Evolutionary conservation across 2,888 invertebrate genomes (phyloP).

Genomic region (Molorchus minor): DNA sequence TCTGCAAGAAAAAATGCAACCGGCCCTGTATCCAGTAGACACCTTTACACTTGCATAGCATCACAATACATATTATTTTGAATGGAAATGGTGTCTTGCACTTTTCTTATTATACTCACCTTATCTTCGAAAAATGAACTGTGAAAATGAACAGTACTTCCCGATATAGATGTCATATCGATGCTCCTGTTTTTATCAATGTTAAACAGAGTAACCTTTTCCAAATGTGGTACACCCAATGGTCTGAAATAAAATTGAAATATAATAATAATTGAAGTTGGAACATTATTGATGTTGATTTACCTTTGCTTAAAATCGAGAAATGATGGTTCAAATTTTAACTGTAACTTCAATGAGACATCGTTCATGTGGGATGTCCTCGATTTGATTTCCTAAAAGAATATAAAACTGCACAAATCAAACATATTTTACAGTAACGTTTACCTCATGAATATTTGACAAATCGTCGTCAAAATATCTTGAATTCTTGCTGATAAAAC

Average conservation of each 20-base stretch:
- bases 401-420: conserved; percentile 25
- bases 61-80: no score
- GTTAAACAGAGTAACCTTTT: conserved; percentile 88
- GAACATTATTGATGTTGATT: no score
- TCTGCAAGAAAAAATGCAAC: no score
- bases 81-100: no score
- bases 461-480: conserved; percentile 74
- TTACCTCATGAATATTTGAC: conserved; percentile 67
- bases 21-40: no score
- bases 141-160: conserved; percentile 94
- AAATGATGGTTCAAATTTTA: conserved; percentile 72
- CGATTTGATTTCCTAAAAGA: conserved; percentile 58
- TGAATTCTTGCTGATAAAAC: conserved; percentile 76
- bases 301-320: conserved; percentile 78
- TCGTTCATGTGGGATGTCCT: conserved; percentile 44
- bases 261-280: no score
- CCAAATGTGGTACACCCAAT: conserved; percentile 87
- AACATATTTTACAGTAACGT: conserved; percentile 28
- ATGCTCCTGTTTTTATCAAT: conserved; percentile 85
- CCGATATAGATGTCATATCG: conserved; percentile 92
- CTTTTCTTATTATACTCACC: no score
- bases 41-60: no score
- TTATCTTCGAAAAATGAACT: conserved; percentile 97
- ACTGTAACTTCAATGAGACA: conserved; percentile 61
- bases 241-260: conserved; percentile 67